phyloP scores from a whole-genome alignment of 2,888 invertebrate genomes.

The Steinernema carpocapsae region DNA sequence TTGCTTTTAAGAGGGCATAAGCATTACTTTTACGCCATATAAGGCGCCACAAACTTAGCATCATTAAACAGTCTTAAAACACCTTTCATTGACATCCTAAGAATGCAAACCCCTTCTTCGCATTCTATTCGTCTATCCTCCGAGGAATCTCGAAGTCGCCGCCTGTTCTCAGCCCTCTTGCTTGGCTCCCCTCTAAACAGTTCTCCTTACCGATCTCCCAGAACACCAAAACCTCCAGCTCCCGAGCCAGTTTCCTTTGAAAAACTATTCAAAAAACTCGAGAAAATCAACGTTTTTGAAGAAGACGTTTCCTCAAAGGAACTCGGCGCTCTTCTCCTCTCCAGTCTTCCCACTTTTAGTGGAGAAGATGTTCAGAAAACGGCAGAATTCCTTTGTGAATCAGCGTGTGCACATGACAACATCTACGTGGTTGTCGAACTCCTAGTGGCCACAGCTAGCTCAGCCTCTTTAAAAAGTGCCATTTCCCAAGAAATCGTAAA shows the following conservation, averaged over 20 bases:
- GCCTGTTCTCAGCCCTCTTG: too few species aligned
- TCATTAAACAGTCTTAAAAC: too few species aligned
- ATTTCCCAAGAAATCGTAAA: neutral
- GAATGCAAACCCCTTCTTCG: too few species aligned
- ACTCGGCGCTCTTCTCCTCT: neutral
- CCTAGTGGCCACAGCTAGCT: slow-evolving; percentile 36
- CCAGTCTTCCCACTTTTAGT: slow-evolving; percentile 2
- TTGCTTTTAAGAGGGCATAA: too few species aligned
- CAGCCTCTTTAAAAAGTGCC: neutral
- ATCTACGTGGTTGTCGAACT: slow-evolving; percentile 41
- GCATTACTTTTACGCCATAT: too few species aligned
- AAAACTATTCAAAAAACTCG: neutral
- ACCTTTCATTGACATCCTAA: too few species aligned
- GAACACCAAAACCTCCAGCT: neutral
- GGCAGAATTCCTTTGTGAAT: slow-evolving; percentile 36
- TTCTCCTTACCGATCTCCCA: too few species aligned
- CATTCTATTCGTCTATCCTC: too few species aligned
- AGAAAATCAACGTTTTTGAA: neutral
- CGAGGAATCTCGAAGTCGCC: too few species aligned
- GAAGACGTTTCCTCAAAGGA: neutral
- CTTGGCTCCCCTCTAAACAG: too few species aligned
- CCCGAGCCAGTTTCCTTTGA: neutral
- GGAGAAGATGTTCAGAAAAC: slow-evolving; percentile 36
- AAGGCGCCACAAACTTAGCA: too few species aligned
- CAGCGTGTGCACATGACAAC: slow-evolving; percentile 38